Conservation (phyloP, 2,113 vertebrate genomes). For the Dolichotis patagonum region DNA sequence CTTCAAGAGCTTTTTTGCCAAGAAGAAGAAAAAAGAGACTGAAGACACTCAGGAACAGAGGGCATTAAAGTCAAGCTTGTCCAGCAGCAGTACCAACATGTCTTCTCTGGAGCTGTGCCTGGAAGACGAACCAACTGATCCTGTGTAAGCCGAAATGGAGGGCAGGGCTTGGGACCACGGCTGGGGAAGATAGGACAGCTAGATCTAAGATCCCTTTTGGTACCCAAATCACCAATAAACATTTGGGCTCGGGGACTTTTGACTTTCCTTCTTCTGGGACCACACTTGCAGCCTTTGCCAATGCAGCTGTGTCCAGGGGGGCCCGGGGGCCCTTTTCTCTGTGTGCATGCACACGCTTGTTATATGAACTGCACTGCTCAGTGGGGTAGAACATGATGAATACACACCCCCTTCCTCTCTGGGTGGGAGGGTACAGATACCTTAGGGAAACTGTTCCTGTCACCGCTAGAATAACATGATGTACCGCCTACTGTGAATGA, state of each 20-base stretch:
- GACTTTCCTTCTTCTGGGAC: neutral
- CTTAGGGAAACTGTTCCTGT: neutral
- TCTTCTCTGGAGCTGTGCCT: constrained; percentile 79
- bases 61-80: constrained; percentile 88
- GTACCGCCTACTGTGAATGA: neutral
- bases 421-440: neutral
- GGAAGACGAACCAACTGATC: constrained; percentile 79
- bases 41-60: constrained; percentile 74
- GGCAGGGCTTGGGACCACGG: neutral
- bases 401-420: neutral
- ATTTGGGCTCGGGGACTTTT: neutral
- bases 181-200: neutral
- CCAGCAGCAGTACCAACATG: constrained; percentile 88
- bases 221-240: neutral
- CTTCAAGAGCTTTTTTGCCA: constrained; percentile 93
- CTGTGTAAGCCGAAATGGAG: constrained; percentile 86
- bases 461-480: neutral
- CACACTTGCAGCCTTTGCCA: neutral
- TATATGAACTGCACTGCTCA: neutral
- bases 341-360: neutral
- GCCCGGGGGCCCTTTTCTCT: neutral
- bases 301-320: neutral
- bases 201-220: neutral
- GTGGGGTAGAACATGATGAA: neutral
- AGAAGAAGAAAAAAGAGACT: constrained; percentile 93